These are phyloP conservation scores for Caenorhabditis sp. DNA, from an alignment of 2,888 invertebrate genomes.

Conservation along the genomic window DNA sequence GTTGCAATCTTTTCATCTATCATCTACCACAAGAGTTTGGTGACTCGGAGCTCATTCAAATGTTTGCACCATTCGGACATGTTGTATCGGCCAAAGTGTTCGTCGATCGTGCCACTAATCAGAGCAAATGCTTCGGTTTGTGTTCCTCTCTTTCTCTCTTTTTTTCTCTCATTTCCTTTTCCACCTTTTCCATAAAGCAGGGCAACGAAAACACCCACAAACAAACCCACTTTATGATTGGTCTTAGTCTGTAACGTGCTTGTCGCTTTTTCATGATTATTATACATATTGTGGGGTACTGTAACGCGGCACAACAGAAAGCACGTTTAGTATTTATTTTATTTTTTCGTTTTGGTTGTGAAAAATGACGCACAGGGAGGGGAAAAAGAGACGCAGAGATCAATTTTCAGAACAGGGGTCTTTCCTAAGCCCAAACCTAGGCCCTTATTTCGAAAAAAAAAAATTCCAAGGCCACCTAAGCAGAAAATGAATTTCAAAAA, in stretches of 20 bases:
- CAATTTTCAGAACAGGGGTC: no score
- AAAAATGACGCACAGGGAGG: not conserved
- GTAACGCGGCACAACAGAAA: not conserved
- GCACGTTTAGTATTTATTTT: not conserved
- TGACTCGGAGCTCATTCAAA: conserved; percentile 97
- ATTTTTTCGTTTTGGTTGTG: not conserved
- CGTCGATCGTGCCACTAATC: conserved; percentile 98
- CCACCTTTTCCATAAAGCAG: not conserved
- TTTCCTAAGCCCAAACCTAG: no score
- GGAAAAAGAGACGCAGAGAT: no score
- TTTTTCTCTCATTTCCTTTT: not conserved
- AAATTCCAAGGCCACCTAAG: no score
- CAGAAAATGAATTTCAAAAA: no score
- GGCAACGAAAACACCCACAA: no score
- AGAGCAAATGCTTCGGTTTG: conserved; percentile 99
- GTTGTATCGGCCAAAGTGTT: conserved; percentile 99
- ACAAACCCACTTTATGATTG: not conserved
- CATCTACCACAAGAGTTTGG: conserved; percentile 99
- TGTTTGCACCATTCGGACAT: conserved; percentile 99
- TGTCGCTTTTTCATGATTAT: not conserved
- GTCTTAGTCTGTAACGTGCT: not conserved
- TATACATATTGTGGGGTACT: not conserved
- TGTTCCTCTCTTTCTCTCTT: conserved; percentile 23
- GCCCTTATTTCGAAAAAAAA: no score
- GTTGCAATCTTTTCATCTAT: conserved; percentile 99